Conservation (phyloP, 2,113 vertebrate genomes). For the Grallaria varia region DNA sequence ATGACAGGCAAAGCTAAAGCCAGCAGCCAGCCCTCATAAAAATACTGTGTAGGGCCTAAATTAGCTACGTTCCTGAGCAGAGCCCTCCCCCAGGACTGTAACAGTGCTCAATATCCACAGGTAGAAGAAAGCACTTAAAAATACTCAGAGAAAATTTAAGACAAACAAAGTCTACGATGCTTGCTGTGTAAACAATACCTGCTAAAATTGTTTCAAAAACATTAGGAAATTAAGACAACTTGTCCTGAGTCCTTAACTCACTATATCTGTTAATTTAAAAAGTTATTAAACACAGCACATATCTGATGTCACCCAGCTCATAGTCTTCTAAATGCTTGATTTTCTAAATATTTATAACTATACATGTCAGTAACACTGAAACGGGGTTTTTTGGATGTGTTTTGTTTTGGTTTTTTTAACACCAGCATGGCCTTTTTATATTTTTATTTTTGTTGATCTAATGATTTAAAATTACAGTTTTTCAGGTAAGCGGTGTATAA, state of each 20-base stretch:
- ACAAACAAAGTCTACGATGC: neutral
- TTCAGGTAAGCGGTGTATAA: neutral
- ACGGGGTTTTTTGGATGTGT: neutral
- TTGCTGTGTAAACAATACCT: neutral
- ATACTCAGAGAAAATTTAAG: neutral
- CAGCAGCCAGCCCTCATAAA: neutral
- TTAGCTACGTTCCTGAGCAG: neutral
- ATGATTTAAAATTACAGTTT: neutral
- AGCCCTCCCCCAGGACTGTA: neutral
- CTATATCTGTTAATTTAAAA: neutral
- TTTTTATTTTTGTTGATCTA: neutral
- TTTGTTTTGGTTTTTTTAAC: neutral
- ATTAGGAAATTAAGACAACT: neutral
- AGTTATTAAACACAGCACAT: neutral
- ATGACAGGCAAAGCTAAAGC: slow-evolving; percentile 5
- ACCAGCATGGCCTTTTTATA: neutral
- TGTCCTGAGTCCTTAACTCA: neutral
- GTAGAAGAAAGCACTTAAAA: neutral
- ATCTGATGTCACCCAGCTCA: neutral
- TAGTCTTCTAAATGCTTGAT: neutral
- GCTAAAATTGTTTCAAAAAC: neutral
- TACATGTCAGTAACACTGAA: neutral
- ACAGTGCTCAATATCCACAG: neutral
- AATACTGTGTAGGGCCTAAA: neutral
- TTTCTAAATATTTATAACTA: neutral